A percentile compares a stretch with the other conserved stretches of the same genome.
These are phyloP conservation scores for Glyptemys insculpta DNA, from an alignment of 2,797 vertebrate genomes.

Conservation along the genomic window DNA sequence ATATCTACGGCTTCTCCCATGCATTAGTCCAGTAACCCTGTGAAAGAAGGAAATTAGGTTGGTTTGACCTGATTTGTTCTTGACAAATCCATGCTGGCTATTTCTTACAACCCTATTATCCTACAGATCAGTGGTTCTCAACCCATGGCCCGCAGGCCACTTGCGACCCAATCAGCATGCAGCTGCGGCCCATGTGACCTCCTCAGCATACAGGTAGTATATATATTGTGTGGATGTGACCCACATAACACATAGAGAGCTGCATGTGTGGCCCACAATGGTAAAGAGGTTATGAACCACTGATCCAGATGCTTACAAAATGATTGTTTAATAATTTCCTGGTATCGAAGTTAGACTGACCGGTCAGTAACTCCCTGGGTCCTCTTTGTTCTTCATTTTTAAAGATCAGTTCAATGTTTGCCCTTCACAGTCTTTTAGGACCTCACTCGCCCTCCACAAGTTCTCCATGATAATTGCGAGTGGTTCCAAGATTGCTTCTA, in stretches of 20 bases:
- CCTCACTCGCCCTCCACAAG: background rate
- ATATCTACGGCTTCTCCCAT: background rate
- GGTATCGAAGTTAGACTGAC: background rate
- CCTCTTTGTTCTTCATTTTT: background rate
- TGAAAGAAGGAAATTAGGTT: background rate
- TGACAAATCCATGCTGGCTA: background rate
- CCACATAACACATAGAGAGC: too few species aligned
- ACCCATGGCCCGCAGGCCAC: too few species aligned
- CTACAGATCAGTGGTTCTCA: background rate
- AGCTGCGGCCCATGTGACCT: too few species aligned
- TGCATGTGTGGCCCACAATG: too few species aligned
- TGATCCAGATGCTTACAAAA: background rate
- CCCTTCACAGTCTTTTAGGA: background rate
- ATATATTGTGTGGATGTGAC: too few species aligned
- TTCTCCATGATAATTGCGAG: background rate
- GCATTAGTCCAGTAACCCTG: background rate
- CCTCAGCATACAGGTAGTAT: too few species aligned
- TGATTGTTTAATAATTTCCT: background rate
- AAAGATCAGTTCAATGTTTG: background rate
- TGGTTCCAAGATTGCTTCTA: background rate
- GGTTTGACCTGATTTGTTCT: background rate
- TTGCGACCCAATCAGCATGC: too few species aligned
- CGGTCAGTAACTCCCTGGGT: background rate
- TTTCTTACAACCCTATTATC: background rate
- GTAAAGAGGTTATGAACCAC: too few species aligned